These are phyloP conservation scores for Periophthalmodon schlosseri DNA, from an alignment of 2,113 vertebrate genomes.

Conservation along the genomic window DNA sequence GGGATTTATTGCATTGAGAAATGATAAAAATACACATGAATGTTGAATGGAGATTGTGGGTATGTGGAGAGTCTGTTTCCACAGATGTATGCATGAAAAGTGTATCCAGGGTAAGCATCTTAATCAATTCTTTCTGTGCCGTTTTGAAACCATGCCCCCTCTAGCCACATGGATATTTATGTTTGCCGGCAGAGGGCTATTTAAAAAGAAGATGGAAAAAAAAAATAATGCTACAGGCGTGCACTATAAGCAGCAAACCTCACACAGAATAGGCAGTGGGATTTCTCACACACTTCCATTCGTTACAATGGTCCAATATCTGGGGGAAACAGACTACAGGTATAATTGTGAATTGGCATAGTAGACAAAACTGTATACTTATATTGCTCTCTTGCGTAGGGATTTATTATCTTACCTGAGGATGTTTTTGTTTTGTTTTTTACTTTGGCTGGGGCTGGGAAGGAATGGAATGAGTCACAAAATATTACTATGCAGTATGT, in stretches of 20 bases:
- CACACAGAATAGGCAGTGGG: conserved; percentile 50
- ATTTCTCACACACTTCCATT: conserved; percentile 48
- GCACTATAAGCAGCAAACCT: conserved; percentile 24
- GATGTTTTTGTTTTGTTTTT: no score
- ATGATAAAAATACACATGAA: conserved; percentile 52
- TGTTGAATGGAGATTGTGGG: conserved; percentile 34
- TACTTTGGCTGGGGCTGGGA: no score
- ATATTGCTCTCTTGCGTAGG: conserved; percentile 32
- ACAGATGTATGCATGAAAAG: conserved; percentile 12
- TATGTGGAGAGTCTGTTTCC: conserved; percentile 40
- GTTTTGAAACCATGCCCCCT: conserved; percentile 43
- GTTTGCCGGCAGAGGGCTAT: conserved; percentile 60
- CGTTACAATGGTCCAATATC: neutral
- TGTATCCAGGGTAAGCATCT: conserved; percentile 30
- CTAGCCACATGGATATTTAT: conserved; percentile 60
- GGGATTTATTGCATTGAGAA: conserved; percentile 22
- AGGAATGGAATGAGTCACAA: neutral
- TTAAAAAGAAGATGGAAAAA: conserved; percentile 43
- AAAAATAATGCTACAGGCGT: conserved; percentile 29
- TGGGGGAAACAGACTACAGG: neutral
- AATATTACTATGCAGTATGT: neutral
- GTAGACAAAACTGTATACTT: conserved; percentile 15
- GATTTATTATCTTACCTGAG: neutral
- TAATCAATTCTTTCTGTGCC: conserved; percentile 66
- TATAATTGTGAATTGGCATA: neutral